These are phyloP conservation scores for Habropoda laboriosa DNA, from an alignment of 1,140 invertebrate species.

Conservation along the genomic window DNA sequence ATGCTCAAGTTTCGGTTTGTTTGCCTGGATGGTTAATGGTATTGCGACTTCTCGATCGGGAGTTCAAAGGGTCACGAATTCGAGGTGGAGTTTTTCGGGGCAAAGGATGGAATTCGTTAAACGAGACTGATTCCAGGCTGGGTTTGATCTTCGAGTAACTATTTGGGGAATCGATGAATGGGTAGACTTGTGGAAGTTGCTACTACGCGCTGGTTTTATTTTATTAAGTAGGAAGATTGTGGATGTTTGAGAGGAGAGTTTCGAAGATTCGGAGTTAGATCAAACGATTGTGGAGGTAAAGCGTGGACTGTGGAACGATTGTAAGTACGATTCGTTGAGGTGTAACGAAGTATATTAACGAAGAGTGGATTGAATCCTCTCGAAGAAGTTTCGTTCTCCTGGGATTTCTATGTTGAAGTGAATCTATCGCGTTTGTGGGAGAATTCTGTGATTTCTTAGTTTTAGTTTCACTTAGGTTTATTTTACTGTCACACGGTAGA, in stretches of 20 bases:
- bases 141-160: not conserved
- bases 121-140: not conserved
- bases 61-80: conserved; percentile 1
- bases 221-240: not conserved
- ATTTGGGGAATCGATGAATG: not conserved
- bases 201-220: not conserved
- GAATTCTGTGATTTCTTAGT: no score
- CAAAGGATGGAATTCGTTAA: not conserved
- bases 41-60: conserved; percentile 24
- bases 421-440: not conserved
- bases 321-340: no score
- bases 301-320: not conserved
- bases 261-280: not conserved
- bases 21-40: conserved; percentile 2
- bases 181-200: not conserved
- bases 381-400: not conserved
- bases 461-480: no score
- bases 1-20: conserved; percentile 9
- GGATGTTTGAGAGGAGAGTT: not conserved
- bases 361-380: not conserved
- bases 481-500: no score
- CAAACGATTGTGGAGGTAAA: not conserved
- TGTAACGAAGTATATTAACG: not conserved
- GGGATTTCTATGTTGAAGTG: not conserved
- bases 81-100: no score